These are phyloP conservation scores for Morus bassanus DNA, from an alignment of 2,797 vertebrate genomes.

Conservation along the genomic window DNA sequence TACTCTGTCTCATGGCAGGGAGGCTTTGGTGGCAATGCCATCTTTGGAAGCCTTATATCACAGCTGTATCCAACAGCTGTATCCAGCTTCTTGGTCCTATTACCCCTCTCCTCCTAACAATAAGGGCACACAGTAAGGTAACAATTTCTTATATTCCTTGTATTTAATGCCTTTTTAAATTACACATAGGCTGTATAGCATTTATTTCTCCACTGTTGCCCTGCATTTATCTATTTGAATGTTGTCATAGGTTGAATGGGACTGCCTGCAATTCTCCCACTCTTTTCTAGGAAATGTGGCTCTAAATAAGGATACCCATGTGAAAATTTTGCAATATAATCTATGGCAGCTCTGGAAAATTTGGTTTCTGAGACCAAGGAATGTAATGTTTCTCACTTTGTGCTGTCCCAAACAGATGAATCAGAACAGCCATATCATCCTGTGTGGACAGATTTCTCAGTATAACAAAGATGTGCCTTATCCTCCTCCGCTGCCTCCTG, in stretches of 20 bases:
- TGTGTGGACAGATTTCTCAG: constrained; percentile 96
- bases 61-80: background rate
- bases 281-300: background rate
- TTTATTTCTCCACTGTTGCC: background rate
- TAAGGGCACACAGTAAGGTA: background rate
- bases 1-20: background rate
- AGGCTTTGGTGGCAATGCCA: background rate
- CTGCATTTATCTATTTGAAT: background rate
- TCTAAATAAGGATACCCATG: background rate
- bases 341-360: background rate
- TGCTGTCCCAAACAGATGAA: constrained; percentile 86
- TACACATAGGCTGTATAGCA: background rate
- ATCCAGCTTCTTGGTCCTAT: background rate
- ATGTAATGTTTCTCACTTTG: background rate
- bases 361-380: background rate
- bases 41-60: background rate
- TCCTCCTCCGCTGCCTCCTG: constrained; percentile 83
- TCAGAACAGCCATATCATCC: constrained; percentile 83
- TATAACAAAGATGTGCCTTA: constrained; percentile 96
- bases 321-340: background rate
- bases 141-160: background rate
- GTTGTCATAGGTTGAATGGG: background rate
- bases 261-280: background rate
- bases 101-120: background rate
- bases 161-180: background rate